Conservation (phyloP, 1,140 invertebrate genomes). For the Latrodectus geometricus region DNA sequence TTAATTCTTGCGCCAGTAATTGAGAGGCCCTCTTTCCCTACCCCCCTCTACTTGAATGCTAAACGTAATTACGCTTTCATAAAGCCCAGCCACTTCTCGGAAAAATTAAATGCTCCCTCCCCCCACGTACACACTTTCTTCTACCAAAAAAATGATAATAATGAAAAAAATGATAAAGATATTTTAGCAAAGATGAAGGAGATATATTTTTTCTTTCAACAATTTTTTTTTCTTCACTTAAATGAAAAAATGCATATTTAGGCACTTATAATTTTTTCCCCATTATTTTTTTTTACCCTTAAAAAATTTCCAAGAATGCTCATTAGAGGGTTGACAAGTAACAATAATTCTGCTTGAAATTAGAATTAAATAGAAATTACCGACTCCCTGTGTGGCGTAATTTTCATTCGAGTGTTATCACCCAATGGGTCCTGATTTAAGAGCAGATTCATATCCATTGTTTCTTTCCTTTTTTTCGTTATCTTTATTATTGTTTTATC, state of each 20-base stretch:
- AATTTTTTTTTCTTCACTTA: conserved; percentile 26
- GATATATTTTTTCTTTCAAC: conserved; percentile 25
- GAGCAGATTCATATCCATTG: conserved; percentile 9
- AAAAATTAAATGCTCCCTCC: conserved; percentile 28
- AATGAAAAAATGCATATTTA: neutral
- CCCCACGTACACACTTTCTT: neutral
- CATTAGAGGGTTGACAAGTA: conserved; percentile 60
- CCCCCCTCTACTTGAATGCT: conserved; percentile 37
- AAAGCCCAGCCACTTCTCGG: conserved; percentile 54
- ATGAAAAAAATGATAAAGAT: conserved; percentile 43
- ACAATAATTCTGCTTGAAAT: conserved; percentile 62
- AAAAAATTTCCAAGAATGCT: conserved; percentile 19
- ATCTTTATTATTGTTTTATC: neutral
- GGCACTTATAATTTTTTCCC: conserved; percentile 28
- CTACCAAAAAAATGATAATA: neutral
- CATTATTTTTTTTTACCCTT: conserved; percentile 18
- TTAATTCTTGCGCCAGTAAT: conserved; percentile 57
- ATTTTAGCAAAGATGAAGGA: conserved; percentile 61
- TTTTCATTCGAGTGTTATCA: conserved; percentile 47
- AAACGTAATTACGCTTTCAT: conserved; percentile 57
- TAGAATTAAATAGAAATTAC: conserved; percentile 63
- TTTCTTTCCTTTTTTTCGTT: conserved; percentile 8
- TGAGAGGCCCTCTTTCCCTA: conserved; percentile 25
- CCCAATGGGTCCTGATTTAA: conserved; percentile 51
- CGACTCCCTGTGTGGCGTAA: conserved; percentile 49